Conservation (phyloP, 2,797 vertebrate species). For the Sitta carolinensis region DNA sequence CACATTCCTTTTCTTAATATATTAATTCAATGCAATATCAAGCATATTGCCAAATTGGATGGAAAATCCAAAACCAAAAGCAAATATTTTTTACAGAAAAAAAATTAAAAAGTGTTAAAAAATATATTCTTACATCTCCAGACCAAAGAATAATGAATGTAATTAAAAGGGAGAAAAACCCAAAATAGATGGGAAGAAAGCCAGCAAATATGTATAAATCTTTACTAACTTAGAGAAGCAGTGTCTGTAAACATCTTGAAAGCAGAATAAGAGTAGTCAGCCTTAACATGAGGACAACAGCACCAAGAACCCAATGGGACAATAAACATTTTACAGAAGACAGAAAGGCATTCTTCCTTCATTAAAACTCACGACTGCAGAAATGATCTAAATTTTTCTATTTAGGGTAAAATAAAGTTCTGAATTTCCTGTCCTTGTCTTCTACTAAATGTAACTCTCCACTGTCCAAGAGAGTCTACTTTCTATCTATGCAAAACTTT, state of each 20-base stretch:
- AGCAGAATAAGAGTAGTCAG: neutral
- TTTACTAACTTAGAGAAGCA: neutral
- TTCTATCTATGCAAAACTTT: neutral
- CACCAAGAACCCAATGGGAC: neutral
- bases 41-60: neutral
- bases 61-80: neutral
- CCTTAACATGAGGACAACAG: neutral
- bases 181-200: neutral
- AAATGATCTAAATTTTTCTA: neutral
- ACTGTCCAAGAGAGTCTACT: too few species aligned
- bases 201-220: neutral
- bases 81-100: neutral
- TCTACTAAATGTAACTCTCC: neutral
- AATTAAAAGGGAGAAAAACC: accelerated
- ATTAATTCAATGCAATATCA: neutral
- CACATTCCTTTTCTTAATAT: neutral
- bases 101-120: neutral
- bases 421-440: neutral
- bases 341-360: neutral
- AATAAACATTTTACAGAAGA: neutral
- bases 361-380: neutral
- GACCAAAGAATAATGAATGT: neutral
- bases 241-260: neutral
- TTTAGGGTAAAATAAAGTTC: neutral
- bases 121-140: neutral